These are phyloP conservation scores for Tryphoninae sp. DNA, from an alignment of 2,888 invertebrate species.

Conservation along the genomic window DNA sequence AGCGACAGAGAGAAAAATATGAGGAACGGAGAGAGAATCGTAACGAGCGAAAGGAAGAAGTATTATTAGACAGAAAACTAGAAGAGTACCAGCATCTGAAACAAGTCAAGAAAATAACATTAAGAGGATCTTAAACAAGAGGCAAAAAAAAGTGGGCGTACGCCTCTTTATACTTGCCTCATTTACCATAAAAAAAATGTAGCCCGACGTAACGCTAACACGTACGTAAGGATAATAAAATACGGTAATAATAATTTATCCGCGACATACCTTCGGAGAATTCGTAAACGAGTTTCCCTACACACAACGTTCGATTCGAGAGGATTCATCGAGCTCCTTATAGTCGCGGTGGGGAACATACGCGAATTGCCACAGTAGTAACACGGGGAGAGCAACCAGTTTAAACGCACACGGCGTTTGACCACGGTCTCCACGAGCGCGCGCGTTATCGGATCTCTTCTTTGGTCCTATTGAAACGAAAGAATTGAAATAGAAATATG, in stretches of 20 bases:
- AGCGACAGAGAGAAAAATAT: neutral
- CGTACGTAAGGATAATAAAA: constrained; percentile 30
- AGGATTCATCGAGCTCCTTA: constrained; percentile 48
- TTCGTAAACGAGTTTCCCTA: constrained; percentile 63
- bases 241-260: constrained; percentile 30
- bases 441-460: constrained; percentile 10
- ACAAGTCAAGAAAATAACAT: neutral
- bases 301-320: constrained; percentile 14
- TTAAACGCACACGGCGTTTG: constrained; percentile 63
- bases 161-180: neutral
- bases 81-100: neutral
- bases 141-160: neutral
- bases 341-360: constrained; percentile 56
- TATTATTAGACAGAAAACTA: constrained; percentile 5
- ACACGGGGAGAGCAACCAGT: constrained; percentile 63
- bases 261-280: constrained; percentile 55
- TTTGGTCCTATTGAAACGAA: neutral
- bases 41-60: neutral
- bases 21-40: neutral
- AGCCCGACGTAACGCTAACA: neutral
- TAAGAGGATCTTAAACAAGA: constrained; percentile 17
- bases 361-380: constrained; percentile 56
- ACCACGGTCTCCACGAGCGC: constrained; percentile 39
- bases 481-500: neutral
- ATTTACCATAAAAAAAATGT: constrained; percentile 9